Conservation (phyloP, 2,797 vertebrate genomes). For the Epinephelus awoara region DNA sequence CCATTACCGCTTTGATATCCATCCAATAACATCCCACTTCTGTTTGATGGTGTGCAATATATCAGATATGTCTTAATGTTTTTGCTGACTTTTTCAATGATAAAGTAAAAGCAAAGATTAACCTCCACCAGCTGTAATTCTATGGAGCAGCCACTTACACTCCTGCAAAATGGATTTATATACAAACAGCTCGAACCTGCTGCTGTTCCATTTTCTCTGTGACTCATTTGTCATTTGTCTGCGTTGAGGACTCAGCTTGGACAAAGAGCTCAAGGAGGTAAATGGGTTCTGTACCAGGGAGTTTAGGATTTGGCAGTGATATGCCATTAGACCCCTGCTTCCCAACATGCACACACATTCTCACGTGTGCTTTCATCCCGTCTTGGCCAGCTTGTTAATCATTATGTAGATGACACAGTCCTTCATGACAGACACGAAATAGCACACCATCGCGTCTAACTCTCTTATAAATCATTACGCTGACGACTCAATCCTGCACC, state of each 20-base stretch:
- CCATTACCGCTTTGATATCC: constrained; percentile 6
- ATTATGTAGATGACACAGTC: constrained; percentile 36
- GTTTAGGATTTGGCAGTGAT: constrained; percentile 54
- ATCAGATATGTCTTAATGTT: neutral
- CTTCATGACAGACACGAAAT: constrained; percentile 15
- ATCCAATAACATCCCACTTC: neutral
- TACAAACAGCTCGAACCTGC: constrained; percentile 18
- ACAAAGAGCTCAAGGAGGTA: constrained; percentile 47
- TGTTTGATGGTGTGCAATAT: neutral
- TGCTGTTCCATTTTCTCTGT: constrained; percentile 30
- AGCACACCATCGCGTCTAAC: neutral
- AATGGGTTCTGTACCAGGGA: constrained; percentile 39
- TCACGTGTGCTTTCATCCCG: neutral
- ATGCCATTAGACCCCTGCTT: constrained; percentile 35
- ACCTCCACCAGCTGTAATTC: constrained; percentile 63
- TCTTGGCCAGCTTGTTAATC: constrained; percentile 23
- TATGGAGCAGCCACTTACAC: constrained; percentile 42
- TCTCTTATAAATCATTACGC: constrained; percentile 20
- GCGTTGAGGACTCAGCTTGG: constrained; percentile 28
- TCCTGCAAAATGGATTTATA: constrained; percentile 38
- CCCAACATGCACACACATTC: neutral
- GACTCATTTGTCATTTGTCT: constrained; percentile 56
- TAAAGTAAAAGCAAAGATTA: constrained; percentile 54
- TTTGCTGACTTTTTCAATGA: neutral
- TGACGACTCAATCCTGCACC: constrained; percentile 28